phyloP scores from a whole-genome alignment of 2,113 vertebrate genomes.

The Prinia subflava region DNA sequence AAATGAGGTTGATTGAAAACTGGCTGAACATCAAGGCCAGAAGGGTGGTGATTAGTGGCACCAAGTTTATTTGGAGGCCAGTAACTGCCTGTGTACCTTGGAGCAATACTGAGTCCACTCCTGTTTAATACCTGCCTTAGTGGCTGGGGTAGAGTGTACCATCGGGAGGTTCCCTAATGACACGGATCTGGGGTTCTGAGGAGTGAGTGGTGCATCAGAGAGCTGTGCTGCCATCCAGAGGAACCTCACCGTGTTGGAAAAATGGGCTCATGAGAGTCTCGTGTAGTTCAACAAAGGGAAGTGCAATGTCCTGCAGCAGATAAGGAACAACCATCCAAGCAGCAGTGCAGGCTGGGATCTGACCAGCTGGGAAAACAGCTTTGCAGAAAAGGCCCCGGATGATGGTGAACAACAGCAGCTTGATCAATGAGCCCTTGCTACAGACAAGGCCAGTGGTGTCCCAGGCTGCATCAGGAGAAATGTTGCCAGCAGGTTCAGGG shows the following conservation, averaged over 20 bases:
- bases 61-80: background rate
- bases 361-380: background rate
- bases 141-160: background rate
- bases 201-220: background rate
- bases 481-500: background rate
- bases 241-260: background rate
- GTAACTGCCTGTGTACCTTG: background rate
- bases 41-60: background rate
- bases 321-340: background rate
- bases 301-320: background rate
- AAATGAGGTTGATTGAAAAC: background rate
- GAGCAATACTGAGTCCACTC: background rate
- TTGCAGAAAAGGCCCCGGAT: background rate
- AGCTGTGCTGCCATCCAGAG: background rate
- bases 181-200: background rate
- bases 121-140: background rate
- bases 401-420: background rate
- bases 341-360: background rate
- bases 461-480: background rate
- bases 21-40: background rate
- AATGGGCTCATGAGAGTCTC: background rate
- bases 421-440: accelerated
- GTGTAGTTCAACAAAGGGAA: background rate
- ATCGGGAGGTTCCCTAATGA: background rate
- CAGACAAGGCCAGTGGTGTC: background rate